These are phyloP conservation scores for Luehdorfia chinensis DNA, from an alignment of 1,140 invertebrate genomes.

Conservation along the genomic window DNA sequence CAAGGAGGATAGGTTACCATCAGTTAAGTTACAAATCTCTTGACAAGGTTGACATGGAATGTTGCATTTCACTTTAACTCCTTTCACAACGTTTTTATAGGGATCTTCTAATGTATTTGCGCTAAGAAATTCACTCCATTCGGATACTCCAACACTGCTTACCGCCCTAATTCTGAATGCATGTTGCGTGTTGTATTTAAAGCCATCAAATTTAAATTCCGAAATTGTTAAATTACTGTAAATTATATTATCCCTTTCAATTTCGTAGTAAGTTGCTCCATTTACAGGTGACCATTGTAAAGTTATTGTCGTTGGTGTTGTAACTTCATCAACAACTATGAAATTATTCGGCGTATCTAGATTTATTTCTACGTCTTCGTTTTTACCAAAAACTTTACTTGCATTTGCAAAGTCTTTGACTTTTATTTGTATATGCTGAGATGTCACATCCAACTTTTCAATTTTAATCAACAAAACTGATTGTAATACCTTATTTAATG, in stretches of 20 bases:
- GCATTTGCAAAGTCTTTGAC: conserved; percentile 37
- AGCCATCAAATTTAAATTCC: conserved; percentile 41
- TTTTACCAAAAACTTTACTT: conserved; percentile 31
- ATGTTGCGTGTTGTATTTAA: conserved; percentile 35
- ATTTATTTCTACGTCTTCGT: conserved; percentile 18
- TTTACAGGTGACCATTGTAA: conserved; percentile 38
- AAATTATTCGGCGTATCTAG: conserved; percentile 31
- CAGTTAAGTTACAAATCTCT: conserved; percentile 43
- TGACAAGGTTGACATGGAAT: conserved; percentile 45
- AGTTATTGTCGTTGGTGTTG: conserved; percentile 28
- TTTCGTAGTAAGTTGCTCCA: conserved; percentile 46
- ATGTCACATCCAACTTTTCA: conserved; percentile 41
- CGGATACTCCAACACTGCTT: conserved; percentile 30
- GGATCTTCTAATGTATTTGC: conserved; percentile 33
- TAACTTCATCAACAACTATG: conserved; percentile 21
- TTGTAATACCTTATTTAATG: conserved; percentile 34
- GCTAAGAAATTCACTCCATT: conserved; percentile 47
- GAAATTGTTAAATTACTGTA: conserved; percentile 37
- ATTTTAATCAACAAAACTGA: conserved; percentile 57
- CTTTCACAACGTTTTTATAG: conserved; percentile 34
- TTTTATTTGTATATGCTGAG: conserved; percentile 49
- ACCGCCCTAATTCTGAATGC: conserved; percentile 46
- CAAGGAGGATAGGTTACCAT: conserved; percentile 29
- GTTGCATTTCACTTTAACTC: conserved; percentile 45
- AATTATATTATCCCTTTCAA: conserved; percentile 54